phyloP scores from a whole-genome alignment of 2,113 vertebrate genomes.

The Bucco capensis region DNA sequence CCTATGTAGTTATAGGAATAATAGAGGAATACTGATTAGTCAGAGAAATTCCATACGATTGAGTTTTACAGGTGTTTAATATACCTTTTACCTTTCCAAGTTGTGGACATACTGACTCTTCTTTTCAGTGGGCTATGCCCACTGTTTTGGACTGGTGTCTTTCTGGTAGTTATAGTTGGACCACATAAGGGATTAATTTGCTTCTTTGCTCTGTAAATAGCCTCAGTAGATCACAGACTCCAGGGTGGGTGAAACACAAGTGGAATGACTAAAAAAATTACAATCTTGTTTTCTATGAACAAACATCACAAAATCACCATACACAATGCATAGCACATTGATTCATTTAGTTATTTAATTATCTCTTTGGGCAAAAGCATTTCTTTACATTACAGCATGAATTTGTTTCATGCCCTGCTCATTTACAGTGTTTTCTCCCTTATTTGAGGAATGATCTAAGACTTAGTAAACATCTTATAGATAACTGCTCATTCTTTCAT shows the following conservation, averaged over 20 bases:
- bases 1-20: background rate
- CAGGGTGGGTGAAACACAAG: conserved; percentile 46
- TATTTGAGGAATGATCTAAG: conserved; percentile 54
- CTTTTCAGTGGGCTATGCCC: conserved; percentile 57
- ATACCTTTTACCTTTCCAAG: background rate
- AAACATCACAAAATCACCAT: conserved; percentile 76
- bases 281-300: conserved; percentile 54
- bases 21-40: background rate
- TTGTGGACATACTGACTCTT: conserved; percentile 28
- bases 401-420: conserved; percentile 77
- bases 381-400: conserved; percentile 79
- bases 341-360: conserved; percentile 78
- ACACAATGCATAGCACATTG: conserved; percentile 72
- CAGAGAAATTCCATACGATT: background rate
- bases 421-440: conserved; percentile 72
- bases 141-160: conserved; percentile 40
- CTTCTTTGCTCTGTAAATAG: conserved; percentile 16
- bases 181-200: background rate
- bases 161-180: background rate
- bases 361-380: conserved; percentile 75
- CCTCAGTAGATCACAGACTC: background rate
- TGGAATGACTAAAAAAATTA: conserved; percentile 66
- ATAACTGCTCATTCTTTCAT: background rate
- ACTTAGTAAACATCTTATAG: background rate
- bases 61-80: background rate